Conservation (phyloP, 2,888 invertebrate genomes). For the Latrodectus elegans region DNA sequence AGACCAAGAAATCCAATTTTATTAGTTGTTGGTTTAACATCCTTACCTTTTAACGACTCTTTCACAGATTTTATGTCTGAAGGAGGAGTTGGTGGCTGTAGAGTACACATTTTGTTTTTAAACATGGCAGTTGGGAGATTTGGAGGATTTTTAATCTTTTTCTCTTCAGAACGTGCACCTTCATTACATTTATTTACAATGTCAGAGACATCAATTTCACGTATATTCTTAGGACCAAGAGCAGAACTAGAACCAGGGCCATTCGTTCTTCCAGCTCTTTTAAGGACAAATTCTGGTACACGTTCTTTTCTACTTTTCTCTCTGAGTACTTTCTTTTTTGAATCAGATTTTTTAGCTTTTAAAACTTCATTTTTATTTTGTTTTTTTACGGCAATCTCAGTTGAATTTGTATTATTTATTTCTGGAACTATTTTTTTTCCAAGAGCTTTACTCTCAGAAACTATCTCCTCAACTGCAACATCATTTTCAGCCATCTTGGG, state of each 20-base stretch:
- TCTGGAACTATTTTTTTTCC: not conserved
- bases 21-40: constrained; percentile 88
- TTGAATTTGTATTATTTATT: not conserved
- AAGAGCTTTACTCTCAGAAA: constrained; percentile 76
- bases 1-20: constrained; percentile 96
- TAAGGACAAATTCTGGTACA: no score
- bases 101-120: not conserved
- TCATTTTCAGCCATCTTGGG: constrained; percentile 24
- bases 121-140: constrained; percentile 8
- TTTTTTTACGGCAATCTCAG: no score
- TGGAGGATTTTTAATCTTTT: no score
- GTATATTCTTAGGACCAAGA: no score
- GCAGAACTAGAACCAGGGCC: not conserved
- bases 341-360: not conserved
- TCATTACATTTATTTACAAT: rapidly evolving
- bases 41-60: constrained; percentile 86
- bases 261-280: not conserved
- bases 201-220: not conserved
- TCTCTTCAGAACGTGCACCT: not conserved
- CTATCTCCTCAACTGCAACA: constrained; percentile 84
- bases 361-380: no score
- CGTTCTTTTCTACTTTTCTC: not conserved
- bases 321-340: constrained; percentile 73
- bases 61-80: constrained; percentile 86
- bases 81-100: constrained; percentile 78